Evolutionary conservation across 64 coral and sea anemone genomes (phyloP).

Genomic region (Montipora capricornis): DNA sequence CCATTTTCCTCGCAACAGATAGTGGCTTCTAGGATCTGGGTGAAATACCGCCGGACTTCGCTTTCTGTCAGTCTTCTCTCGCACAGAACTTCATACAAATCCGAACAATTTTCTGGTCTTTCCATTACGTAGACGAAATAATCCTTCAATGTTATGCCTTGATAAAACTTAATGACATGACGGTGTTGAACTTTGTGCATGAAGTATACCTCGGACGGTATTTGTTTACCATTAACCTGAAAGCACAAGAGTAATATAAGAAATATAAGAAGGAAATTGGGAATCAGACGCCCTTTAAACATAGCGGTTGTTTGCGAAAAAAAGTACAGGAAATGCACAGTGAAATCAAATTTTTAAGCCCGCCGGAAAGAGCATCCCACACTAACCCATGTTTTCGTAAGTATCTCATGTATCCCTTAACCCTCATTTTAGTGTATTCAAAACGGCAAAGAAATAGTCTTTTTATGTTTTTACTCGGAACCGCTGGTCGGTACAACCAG

Average conservation of each 20-base stretch:
- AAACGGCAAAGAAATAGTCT: background rate
- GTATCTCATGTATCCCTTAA: background rate
- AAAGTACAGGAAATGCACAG: too few relatives aligned
- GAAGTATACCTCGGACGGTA: slow-evolving; percentile 13
- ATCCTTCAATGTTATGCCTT: background rate
- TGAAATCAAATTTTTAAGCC: too few relatives aligned
- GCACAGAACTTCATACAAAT: background rate
- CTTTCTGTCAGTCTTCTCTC: background rate
- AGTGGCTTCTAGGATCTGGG: background rate
- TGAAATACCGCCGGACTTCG: background rate
- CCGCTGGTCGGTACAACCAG: too few relatives aligned
- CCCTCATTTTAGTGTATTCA: background rate
- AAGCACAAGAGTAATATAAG: too few relatives aligned
- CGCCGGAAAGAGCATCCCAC: too few relatives aligned
- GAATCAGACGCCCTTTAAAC: too few relatives aligned
- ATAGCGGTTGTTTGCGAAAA: too few relatives aligned
- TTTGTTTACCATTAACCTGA: background rate
- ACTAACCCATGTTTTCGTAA: background rate
- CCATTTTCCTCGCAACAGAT: background rate
- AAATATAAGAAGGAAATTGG: too few relatives aligned
- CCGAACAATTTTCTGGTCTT: background rate
- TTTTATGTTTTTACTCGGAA: too few relatives aligned
- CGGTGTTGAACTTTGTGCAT: background rate
- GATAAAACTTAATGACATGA: background rate
- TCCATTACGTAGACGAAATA: background rate